Evolutionary conservation across 2,797 vertebrate species (phyloP), one percentile per base, ranked within the genome.

Genomic region (Lutjanus campechanus): DNA sequence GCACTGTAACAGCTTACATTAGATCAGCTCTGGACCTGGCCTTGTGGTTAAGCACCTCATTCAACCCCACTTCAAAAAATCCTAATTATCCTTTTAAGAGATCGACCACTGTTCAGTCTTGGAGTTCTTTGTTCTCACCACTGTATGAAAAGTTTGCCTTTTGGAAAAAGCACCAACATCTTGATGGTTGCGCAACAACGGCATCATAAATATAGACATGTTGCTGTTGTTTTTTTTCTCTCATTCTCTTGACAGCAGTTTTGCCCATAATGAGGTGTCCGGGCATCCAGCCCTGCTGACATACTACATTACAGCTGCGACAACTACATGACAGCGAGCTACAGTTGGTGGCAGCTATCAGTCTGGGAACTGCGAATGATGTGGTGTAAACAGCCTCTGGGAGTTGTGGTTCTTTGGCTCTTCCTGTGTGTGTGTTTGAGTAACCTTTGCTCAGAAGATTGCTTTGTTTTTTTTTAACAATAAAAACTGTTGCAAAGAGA

Each of bases 311-410:
- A 91, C 74, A 72, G 73, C 40, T 46, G 60, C 16, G 79, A 92
- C 84, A 87, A 79, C 73, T 74, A 91, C 87, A 89, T 88, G 90
- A 89, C 87, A 88, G 83, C 74, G 3, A 76, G 82, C 80, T 89
- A 88, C 82, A 89, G 85, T 78, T 70, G 83, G 83, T 90, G 90
- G 88, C 89, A 90, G 87, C 89, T 66, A 82, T 89, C 92, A 86
- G 82, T 92, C 90, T 12, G 76, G 75, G 60, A 8, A 54, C 43
- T 73, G 74, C 51, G 50, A 71, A 43, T 68, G 77, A 79, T 46
- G 73, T 79, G 71, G 69, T 79, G 82, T 78, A 87, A 92, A 91
- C 66, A 80, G 77, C 86, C 81, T 83, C 5, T 50, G 79, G 88
- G 89, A 85, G 69, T 67, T 76, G 77, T 63, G 82, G 72, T 70